Evolutionary conservation across 1,140 invertebrate species (phyloP).

Genomic region (Caenorhabditis remanei): DNA sequence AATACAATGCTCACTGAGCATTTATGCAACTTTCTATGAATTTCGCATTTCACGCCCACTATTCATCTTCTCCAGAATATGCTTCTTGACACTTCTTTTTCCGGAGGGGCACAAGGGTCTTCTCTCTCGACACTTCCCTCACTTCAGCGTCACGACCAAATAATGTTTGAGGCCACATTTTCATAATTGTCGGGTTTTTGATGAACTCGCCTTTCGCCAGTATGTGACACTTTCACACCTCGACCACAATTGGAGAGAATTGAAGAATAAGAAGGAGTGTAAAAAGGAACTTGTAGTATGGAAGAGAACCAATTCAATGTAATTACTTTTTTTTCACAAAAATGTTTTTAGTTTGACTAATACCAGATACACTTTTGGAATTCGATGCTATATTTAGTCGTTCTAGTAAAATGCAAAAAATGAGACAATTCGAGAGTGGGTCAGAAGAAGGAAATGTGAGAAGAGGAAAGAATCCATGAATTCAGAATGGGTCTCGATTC

Average conservation of each 20-base stretch:
- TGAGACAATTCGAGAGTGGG: conserved; percentile 9
- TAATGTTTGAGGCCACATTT: conserved; percentile 52
- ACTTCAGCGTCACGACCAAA: conserved; percentile 28
- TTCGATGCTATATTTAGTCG: conserved; percentile 6
- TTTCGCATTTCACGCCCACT: conserved; percentile 46
- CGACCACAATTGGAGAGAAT: not conserved
- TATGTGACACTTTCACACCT: conserved; percentile 41
- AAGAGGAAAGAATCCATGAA: conserved; percentile 49
- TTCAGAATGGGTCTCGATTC: conserved; percentile 44
- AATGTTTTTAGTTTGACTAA: not conserved
- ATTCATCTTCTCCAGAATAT: conserved; percentile 28
- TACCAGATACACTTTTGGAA: not conserved
- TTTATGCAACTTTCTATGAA: conserved; percentile 56
- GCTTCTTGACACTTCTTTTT: conserved; percentile 45
- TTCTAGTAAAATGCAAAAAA: conserved; percentile 39
- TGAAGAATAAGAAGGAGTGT: not conserved
- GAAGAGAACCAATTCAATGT: not conserved
- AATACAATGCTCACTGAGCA: conserved; percentile 39
- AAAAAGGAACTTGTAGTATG: conserved; percentile 7
- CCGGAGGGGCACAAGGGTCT: conserved; percentile 14
- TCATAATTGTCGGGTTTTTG: conserved; percentile 54
- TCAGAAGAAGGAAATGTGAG: conserved; percentile 20
- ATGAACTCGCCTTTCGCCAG: conserved; percentile 7
- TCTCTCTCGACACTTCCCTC: not conserved
- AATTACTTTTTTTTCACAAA: conserved; percentile 6